Evolutionary conservation across 2,797 vertebrate species (phyloP).

Genomic region (Enteromius paludinosus): DNA sequence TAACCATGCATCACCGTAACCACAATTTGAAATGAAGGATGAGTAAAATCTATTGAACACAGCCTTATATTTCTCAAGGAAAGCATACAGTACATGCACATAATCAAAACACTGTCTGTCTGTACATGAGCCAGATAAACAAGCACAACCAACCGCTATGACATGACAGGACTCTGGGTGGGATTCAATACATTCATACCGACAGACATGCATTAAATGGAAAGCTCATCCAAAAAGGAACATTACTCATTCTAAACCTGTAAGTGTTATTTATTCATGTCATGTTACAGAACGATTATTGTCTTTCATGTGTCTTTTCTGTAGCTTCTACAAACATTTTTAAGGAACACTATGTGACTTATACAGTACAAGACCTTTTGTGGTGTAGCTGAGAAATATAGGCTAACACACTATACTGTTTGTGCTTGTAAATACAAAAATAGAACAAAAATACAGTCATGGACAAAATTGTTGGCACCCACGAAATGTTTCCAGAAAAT

Average conservation of each 20-base stretch:
- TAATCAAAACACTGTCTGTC: constrained; percentile 1
- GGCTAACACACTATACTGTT: too few species aligned
- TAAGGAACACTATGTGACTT: too few species aligned
- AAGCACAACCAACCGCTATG: constrained; percentile 10
- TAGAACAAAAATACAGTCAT: too few species aligned
- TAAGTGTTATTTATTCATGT: not conserved
- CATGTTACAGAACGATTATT: too few species aligned
- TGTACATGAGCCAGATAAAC: constrained; percentile 1
- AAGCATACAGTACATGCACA: constrained; percentile 7
- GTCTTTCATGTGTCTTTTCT: too few species aligned
- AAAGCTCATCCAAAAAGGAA: not conserved
- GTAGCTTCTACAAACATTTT: not conserved
- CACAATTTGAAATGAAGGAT: not conserved
- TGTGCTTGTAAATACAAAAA: too few species aligned
- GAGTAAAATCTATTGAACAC: not conserved
- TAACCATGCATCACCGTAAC: not conserved
- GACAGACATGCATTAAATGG: not conserved
- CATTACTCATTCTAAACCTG: not conserved
- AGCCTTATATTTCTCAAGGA: not conserved
- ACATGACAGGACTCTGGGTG: not conserved
- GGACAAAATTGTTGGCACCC: too few species aligned
- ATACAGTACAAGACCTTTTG: too few species aligned
- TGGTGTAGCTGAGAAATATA: too few species aligned
- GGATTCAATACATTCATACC: not conserved
- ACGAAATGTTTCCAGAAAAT: too few species aligned